Percentiles rank a stretch among this genome's conserved stretches.
These are phyloP conservation scores for Ammospiza nelsoni DNA, from an alignment of 2,113 vertebrate species.

Conservation along the genomic window DNA sequence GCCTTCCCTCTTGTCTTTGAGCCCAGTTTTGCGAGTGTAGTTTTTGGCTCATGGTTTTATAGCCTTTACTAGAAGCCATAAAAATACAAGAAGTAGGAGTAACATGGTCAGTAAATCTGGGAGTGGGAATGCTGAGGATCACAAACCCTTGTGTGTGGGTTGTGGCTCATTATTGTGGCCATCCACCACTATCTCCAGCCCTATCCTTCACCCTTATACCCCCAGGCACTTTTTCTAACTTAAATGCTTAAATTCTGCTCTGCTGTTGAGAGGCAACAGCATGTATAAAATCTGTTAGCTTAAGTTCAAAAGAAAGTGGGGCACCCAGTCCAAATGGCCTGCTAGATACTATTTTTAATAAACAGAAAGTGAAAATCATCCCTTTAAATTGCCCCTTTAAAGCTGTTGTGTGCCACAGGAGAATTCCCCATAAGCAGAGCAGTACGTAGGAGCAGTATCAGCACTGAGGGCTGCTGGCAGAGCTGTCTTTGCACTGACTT, in stretches of 20 bases:
- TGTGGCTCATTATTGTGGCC: not conserved
- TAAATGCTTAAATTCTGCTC: not conserved
- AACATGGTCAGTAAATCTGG: not conserved
- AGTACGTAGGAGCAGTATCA: not conserved
- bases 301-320: not conserved
- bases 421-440: not conserved
- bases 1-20: not conserved
- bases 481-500: constrained; percentile 48
- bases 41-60: constrained; percentile 16
- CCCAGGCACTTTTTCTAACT: not conserved
- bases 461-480: constrained; percentile 25
- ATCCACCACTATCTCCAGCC: not conserved
- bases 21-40: not conserved
- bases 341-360: constrained; percentile 18
- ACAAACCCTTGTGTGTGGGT: not conserved
- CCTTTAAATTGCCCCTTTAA: constrained; percentile 9
- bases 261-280: not conserved
- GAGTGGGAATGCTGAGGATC: not conserved
- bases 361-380: constrained; percentile 27
- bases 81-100: not conserved
- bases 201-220: not conserved
- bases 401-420: not conserved
- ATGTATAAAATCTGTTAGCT: not conserved
- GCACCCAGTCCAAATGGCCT: not conserved
- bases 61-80: not conserved